Evolutionary conservation across 2,113 vertebrate species (phyloP).

Genomic region (Butastur rufipennis): DNA sequence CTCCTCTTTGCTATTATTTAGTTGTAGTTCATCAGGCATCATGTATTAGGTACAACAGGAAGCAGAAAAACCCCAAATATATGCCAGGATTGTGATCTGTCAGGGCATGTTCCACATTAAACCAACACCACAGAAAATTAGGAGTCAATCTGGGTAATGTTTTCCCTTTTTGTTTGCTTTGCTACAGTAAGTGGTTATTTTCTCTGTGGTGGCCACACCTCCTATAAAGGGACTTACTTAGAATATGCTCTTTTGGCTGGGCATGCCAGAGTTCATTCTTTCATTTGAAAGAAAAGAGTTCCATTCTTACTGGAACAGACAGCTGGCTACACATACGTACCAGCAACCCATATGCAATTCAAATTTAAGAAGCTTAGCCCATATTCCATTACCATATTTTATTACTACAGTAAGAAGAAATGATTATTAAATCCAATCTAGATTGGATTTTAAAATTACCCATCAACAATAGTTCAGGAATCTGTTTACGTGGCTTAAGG

Average conservation of each 20-base stretch:
- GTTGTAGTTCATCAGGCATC: neutral
- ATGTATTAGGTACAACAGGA: accelerated
- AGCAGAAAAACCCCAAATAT: neutral
- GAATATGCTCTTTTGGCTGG: neutral
- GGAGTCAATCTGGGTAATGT: neutral
- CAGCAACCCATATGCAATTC: neutral
- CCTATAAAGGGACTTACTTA: neutral
- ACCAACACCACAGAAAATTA: neutral
- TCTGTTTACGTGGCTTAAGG: neutral
- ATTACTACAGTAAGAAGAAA: neutral
- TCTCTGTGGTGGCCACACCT: slow-evolving; percentile 14
- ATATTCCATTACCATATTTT: neutral
- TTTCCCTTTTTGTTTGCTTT: slow-evolving; percentile 12
- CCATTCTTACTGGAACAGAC: neutral
- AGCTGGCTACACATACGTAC: neutral
- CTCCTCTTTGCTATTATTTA: neutral
- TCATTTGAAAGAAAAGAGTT: neutral
- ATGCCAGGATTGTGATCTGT: neutral
- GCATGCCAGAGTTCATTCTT: neutral
- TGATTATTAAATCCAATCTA: neutral
- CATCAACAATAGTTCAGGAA: neutral
- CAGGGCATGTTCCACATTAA: neutral
- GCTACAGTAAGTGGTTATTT: slow-evolving; percentile 8
- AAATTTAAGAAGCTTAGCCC: neutral
- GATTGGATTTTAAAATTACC: neutral